phyloP scores from a whole-genome alignment of 2,888 invertebrate species.

The Drosophila vallismaia region DNA sequence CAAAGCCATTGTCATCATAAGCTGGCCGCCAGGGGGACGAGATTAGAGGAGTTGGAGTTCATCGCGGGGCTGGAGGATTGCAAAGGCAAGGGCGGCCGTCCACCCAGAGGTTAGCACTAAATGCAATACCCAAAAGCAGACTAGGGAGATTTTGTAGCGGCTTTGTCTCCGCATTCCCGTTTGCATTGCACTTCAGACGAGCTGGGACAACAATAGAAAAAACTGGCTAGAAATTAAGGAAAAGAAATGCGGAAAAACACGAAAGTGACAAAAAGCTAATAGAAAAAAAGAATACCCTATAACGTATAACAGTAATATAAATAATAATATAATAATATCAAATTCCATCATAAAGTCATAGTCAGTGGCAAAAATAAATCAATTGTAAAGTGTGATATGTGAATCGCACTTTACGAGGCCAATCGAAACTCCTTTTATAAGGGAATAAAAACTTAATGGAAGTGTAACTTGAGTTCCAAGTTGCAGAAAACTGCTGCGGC shows the following conservation, averaged over 20 bases:
- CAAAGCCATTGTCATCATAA: constrained; percentile 66
- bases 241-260: constrained; percentile 1
- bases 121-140: constrained; percentile 44
- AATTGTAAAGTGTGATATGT: not conserved
- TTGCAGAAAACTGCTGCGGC: constrained; percentile 26
- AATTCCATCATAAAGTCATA: not conserved
- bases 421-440: not conserved
- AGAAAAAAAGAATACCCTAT: not conserved
- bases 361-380: not conserved
- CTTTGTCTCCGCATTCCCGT: constrained; percentile 51
- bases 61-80: not conserved
- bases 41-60: constrained; percentile 9
- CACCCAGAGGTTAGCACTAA: constrained; percentile 42
- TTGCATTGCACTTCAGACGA: constrained; percentile 73
- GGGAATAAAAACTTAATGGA: too few relatives aligned
- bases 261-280: constrained; percentile 3
- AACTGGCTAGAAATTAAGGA: constrained; percentile 6
- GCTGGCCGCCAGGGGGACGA: constrained; percentile 30
- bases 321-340: not conserved
- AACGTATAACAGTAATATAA: not conserved
- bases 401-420: not conserved
- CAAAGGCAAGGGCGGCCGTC: not conserved
- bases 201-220: constrained; percentile 60
- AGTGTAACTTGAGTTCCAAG: constrained; percentile 16
- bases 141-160: constrained; percentile 57